Conservation (phyloP, 1,140 invertebrate genomes). For the Medauroidea extradentata region DNA sequence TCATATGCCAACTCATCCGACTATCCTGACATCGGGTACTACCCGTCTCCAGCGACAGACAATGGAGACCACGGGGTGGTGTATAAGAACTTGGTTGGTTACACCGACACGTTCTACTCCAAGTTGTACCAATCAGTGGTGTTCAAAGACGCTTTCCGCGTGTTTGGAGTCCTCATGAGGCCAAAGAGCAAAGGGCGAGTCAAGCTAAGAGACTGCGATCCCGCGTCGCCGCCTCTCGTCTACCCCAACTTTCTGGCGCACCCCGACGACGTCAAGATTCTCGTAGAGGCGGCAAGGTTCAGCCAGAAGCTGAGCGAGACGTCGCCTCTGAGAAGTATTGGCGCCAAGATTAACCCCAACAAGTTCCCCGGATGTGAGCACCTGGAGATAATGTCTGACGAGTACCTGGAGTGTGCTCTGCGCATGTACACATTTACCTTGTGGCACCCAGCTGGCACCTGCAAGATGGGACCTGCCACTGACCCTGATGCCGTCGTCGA, state of each 20-base stretch:
- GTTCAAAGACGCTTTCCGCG: conserved; percentile 59
- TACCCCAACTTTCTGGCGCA: conserved; percentile 75
- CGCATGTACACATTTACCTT: too few species aligned
- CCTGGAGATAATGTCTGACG: too few species aligned
- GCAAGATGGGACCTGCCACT: too few species aligned
- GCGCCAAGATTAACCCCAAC: too few species aligned
- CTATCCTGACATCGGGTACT: conserved; percentile 74
- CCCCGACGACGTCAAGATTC: conserved; percentile 59
- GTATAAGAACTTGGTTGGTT: conserved; percentile 57
- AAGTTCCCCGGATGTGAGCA: too few species aligned
- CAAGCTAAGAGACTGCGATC: conserved; percentile 58
- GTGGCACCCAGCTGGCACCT: too few species aligned
- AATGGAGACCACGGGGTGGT: conserved; percentile 71
- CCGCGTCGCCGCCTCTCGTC: conserved; percentile 66
- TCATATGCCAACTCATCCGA: too few species aligned
- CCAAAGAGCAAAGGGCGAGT: conserved; percentile 68
- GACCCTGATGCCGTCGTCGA: too few species aligned
- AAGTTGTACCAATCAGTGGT: conserved; percentile 62
- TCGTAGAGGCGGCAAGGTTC: too few species aligned
- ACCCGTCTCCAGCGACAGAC: conserved; percentile 63
- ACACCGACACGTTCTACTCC: conserved; percentile 60
- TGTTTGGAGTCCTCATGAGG: conserved; percentile 61
- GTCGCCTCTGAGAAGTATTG: too few species aligned
- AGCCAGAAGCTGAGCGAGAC: too few species aligned
- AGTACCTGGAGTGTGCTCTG: too few species aligned